phyloP scores from a whole-genome alignment of 2,797 vertebrate species.

The Eulemur rubriventer region DNA sequence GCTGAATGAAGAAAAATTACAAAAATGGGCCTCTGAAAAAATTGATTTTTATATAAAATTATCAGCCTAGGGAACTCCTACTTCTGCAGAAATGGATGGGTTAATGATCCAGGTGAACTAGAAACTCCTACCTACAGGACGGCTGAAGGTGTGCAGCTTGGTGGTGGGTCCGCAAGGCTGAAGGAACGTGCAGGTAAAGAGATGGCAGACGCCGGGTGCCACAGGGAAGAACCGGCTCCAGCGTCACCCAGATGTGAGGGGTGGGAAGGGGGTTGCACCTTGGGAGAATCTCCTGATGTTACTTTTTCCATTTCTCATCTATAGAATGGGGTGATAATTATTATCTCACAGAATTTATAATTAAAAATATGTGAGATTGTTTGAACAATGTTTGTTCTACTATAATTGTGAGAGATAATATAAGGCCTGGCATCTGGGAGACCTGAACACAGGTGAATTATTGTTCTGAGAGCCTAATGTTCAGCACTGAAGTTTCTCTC shows the following conservation, averaged over 20 bases:
- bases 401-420: neutral
- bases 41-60: neutral
- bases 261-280: too few relatives aligned
- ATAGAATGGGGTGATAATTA: neutral
- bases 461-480: neutral
- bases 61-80: neutral
- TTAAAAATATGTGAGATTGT: neutral
- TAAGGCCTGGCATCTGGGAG: neutral
- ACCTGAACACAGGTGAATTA: neutral
- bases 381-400: neutral
- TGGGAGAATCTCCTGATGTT: neutral
- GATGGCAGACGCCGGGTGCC: rapidly evolving
- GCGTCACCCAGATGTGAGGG: too few relatives aligned
- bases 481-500: neutral
- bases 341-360: neutral
- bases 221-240: too few relatives aligned
- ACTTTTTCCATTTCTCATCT: neutral
- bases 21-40: neutral
- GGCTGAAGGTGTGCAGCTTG: neutral
- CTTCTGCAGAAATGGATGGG: neutral
- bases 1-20: neutral
- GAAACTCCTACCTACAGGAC: neutral
- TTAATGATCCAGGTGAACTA: neutral
- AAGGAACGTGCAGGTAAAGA: rapidly evolving
- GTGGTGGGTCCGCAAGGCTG: neutral